A percentile compares a stretch with the other conserved stretches of the same genome.
These are phyloP conservation scores for Coptodon rendalli DNA, from an alignment of 2,113 vertebrate genomes.

Conservation along the genomic window DNA sequence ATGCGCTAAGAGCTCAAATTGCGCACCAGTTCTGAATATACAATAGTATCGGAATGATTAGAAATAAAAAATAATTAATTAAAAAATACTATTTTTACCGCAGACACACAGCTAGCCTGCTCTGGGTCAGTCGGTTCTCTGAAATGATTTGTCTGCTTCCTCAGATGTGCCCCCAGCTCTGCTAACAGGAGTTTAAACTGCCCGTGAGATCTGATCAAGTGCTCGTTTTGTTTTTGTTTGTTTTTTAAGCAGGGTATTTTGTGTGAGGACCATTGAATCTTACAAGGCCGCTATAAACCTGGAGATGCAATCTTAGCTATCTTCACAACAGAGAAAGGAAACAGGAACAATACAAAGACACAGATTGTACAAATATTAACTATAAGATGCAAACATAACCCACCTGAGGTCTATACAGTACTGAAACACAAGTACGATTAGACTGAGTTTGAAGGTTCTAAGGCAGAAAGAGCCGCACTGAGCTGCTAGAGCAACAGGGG, in stretches of 20 bases:
- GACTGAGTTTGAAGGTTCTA: background rate
- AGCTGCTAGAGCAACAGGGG: background rate
- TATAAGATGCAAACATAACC: background rate
- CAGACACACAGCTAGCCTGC: background rate
- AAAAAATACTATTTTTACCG: background rate
- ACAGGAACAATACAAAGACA: background rate
- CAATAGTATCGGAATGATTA: background rate
- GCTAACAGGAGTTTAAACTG: background rate
- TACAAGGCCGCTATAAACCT: background rate
- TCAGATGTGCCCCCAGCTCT: background rate
- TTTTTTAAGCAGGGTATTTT: background rate
- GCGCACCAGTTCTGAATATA: background rate
- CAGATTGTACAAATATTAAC: background rate
- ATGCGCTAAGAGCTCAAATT: background rate
- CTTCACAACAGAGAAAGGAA: background rate
- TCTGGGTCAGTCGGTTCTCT: background rate
- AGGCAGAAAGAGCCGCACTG: background rate
- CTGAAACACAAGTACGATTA: background rate
- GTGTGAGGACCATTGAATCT: background rate
- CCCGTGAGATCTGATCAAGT: background rate
- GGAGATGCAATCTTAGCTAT: background rate
- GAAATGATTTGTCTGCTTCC: background rate
- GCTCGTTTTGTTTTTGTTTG: background rate
- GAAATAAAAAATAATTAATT: background rate
- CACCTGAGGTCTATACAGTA: background rate